phyloP scores from a whole-genome alignment of 2,113 vertebrate species.

The Rhegmatorhina hoffmannsi region DNA sequence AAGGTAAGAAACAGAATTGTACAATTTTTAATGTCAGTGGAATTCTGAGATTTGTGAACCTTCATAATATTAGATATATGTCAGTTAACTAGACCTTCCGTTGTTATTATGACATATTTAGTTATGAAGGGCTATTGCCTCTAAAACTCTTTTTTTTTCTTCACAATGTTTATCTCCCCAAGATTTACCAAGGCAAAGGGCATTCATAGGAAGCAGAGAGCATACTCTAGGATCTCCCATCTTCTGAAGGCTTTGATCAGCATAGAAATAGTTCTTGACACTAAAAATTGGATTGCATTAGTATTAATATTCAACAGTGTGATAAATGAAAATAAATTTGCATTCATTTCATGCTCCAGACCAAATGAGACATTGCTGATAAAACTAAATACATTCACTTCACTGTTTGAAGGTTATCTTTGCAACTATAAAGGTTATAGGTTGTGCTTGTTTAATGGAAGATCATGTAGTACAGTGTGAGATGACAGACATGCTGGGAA shows the following conservation, averaged over 20 bases:
- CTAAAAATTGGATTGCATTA: background rate
- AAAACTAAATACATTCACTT: constrained; percentile 19
- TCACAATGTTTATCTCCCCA: background rate
- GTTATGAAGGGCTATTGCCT: background rate
- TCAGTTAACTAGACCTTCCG: background rate
- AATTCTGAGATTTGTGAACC: background rate
- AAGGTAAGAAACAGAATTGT: background rate
- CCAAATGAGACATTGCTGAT: constrained; percentile 20
- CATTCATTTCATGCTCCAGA: constrained; percentile 18
- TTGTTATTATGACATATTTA: background rate
- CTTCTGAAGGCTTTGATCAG: background rate
- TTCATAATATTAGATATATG: background rate
- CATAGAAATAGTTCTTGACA: background rate
- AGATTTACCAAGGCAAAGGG: background rate
- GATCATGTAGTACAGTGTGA: background rate
- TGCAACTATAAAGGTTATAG: constrained; percentile 30
- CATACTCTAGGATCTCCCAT: background rate
- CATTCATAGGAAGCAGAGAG: background rate
- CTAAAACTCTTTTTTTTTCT: background rate
- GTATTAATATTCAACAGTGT: constrained; percentile 31
- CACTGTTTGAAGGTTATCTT: constrained; percentile 42
- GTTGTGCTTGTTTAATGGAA: constrained; percentile 16
- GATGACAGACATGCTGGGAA: background rate
- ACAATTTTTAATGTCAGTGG: background rate
- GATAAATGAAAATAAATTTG: constrained; percentile 23